Evolutionary conservation across 1,140 invertebrate species (phyloP).

Genomic region (Hydropsyche tenuis): DNA sequence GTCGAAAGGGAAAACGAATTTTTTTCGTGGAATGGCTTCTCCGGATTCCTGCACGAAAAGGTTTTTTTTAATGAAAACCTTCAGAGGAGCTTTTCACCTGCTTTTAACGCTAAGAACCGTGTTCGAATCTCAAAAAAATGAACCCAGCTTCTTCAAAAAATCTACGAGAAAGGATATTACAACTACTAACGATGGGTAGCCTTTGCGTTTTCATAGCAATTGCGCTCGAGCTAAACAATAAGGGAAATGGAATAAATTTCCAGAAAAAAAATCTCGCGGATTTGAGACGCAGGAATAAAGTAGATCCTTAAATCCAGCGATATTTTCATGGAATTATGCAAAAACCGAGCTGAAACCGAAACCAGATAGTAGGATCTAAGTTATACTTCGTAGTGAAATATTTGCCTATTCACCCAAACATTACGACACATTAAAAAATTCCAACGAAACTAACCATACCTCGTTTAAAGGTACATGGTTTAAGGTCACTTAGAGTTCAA

Average conservation of each 20-base stretch:
- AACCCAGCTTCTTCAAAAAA: neutral
- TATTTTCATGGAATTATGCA: neutral
- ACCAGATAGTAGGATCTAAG: no score
- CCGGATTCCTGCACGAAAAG: neutral
- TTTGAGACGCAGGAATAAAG: neutral
- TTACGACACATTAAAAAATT: no score
- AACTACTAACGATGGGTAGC: neutral
- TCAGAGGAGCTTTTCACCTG: constrained; percentile 14
- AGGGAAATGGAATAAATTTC: neutral
- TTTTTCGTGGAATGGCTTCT: neutral
- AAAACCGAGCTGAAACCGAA: no score
- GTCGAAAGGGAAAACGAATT: neutral
- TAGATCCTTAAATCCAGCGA: neutral
- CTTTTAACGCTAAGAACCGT: neutral
- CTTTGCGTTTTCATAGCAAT: neutral
- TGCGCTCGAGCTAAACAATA: neutral
- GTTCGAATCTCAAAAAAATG: neutral
- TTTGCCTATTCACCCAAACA: no score
- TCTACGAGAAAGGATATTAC: neutral
- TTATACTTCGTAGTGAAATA: no score
- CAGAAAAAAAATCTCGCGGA: neutral
- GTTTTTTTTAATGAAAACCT: constrained; percentile 19
- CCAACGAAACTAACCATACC: no score
- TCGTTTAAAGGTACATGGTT: neutral
- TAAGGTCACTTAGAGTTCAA: neutral